These are phyloP conservation scores for Hormiphora californensis DNA, from an alignment of 37 sponge, comb jelly and placozoan species.

Conservation along the genomic window DNA sequence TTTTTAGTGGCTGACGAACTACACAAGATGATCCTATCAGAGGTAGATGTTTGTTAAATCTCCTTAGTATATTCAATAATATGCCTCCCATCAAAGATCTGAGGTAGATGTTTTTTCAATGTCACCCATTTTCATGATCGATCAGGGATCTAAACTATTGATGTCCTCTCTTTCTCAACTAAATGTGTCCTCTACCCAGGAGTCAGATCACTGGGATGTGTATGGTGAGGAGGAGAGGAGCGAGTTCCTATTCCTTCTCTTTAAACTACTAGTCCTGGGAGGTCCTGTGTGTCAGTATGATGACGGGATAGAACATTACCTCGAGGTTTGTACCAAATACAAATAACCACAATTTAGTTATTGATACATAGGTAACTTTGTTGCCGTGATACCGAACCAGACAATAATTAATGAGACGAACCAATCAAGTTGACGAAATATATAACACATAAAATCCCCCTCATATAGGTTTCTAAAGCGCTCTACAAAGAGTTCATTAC, in stretches of 20 bases:
- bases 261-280: not conserved
- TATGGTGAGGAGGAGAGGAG: not conserved
- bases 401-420: too few relatives aligned
- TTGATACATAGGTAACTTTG: not conserved
- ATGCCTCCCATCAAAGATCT: too few relatives aligned
- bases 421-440: too few relatives aligned
- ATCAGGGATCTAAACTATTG: too few relatives aligned
- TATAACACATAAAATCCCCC: too few relatives aligned
- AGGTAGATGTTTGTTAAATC: not conserved
- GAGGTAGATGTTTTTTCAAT: too few relatives aligned
- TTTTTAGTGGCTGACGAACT: not conserved
- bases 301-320: not conserved
- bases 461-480: not conserved
- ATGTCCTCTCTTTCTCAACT: too few relatives aligned
- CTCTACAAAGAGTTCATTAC: not conserved
- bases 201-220: not conserved
- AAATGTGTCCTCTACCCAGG: not conserved
- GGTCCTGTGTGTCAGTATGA: slow-evolving; percentile 6
- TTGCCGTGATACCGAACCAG: too few relatives aligned
- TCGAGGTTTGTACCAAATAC: not conserved
- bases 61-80: too few relatives aligned
- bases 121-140: too few relatives aligned
- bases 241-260: not conserved
- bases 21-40: not conserved
- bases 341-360: not conserved